A percentile compares a stretch with the other conserved stretches of the same genome.
phyloP scores from a whole-genome alignment of 2,797 vertebrate genomes.

The Lithobates pipiens region DNA sequence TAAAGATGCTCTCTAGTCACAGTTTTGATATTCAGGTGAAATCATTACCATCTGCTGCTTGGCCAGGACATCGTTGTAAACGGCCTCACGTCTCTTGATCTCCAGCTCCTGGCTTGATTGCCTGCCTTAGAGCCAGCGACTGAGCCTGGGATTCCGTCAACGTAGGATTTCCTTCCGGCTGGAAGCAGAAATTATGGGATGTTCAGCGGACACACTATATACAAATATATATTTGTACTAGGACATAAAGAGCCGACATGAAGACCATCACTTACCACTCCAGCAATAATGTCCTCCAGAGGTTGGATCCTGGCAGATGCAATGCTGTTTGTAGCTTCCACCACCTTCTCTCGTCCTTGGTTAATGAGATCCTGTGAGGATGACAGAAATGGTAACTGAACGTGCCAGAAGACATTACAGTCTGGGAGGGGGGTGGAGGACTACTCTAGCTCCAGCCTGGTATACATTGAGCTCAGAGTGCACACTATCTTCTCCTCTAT shows the following conservation, averaged over 20 bases:
- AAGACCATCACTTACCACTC: constrained; percentile 87
- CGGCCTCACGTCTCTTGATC: constrained; percentile 88
- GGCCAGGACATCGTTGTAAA: constrained; percentile 91
- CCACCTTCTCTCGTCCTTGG: constrained; percentile 94
- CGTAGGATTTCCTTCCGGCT: constrained; percentile 94
- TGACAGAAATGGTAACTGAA: constrained; percentile 50
- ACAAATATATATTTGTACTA: background rate
- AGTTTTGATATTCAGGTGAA: background rate
- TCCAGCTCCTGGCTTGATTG: constrained; percentile 91
- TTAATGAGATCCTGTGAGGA: constrained; percentile 90
- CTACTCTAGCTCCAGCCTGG: no score
- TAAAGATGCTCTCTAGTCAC: background rate
- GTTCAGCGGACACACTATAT: background rate
- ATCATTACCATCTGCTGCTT: constrained; percentile 93
- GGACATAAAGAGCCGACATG: background rate
- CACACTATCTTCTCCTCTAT: no score
- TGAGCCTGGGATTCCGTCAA: constrained; percentile 92
- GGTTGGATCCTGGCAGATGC: constrained; percentile 85
- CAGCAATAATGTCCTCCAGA: constrained; percentile 87
- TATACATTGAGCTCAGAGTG: no score
- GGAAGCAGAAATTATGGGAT: constrained; percentile 62
- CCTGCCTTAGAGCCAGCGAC: constrained; percentile 85
- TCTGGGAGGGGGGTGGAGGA: no score
- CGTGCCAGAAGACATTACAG: no score
- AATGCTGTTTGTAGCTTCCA: constrained; percentile 91